Percentiles rank a stretch among this genome's conserved stretches.
Conservation (phyloP, 1,140 invertebrate genomes). For the Rhynchophorus ferrugineus region DNA sequence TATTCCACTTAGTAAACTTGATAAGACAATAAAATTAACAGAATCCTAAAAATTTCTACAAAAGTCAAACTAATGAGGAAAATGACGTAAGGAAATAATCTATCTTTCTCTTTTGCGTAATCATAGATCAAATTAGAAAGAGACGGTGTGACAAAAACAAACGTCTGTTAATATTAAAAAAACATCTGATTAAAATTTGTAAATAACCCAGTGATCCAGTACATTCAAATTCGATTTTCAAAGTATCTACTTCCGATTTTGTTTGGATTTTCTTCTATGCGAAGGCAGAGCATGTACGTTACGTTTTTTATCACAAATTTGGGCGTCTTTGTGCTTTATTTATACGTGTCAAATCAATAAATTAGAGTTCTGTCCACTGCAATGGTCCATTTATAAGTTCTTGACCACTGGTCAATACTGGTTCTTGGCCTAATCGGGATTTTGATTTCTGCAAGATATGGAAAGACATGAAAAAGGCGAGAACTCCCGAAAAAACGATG, state of each 20-base stretch:
- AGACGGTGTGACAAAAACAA: constrained; percentile 10
- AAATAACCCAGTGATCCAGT: constrained; percentile 9
- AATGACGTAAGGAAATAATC: constrained; percentile 5
- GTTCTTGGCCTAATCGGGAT: neutral
- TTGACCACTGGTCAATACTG: constrained; percentile 19
- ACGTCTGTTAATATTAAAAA: constrained; percentile 16
- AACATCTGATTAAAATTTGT: constrained; percentile 22
- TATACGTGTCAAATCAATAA: constrained; percentile 19
- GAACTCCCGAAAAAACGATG: constrained; percentile 12
- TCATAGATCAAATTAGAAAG: neutral
- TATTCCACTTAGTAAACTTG: neutral
- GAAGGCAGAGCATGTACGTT: neutral
- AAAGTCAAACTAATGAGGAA: too few species aligned
- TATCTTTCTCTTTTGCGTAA: neutral
- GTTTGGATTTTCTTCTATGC: neutral
- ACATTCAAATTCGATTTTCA: neutral
- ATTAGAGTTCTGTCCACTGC: constrained; percentile 12
- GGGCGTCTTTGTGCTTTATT: constrained; percentile 1
- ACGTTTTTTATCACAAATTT: neutral
- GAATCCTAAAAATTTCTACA: too few species aligned
- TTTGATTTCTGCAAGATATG: constrained; percentile 7
- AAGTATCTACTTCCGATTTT: neutral
- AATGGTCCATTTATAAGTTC: constrained; percentile 7
- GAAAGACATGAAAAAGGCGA: constrained; percentile 14
- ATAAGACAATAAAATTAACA: neutral